Evolutionary conservation across 37 sponge, comb jelly and placozoan genomes (phyloP).

Genomic region (Petrosia ficiformis): DNA sequence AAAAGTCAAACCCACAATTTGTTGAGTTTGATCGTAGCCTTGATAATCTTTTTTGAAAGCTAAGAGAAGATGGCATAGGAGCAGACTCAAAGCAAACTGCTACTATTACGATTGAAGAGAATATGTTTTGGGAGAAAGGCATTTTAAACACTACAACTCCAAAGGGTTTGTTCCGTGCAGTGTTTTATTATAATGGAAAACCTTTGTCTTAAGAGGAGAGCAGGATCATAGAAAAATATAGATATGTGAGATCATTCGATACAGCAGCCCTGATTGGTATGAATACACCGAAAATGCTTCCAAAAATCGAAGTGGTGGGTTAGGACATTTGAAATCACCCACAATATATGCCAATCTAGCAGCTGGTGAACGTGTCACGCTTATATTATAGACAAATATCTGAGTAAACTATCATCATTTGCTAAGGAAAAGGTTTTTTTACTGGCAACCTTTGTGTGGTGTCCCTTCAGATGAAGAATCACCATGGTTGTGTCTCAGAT

Average conservation of each 20-base stretch:
- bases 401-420: slow-evolving; percentile 2
- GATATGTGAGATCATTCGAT: slow-evolving; percentile 4
- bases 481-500: slow-evolving; percentile 28
- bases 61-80: slow-evolving; percentile 2
- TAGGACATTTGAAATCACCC: neutral
- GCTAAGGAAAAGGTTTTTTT: slow-evolving; percentile 7
- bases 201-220: slow-evolving; percentile 6
- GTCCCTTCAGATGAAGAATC: too few species aligned
- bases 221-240: slow-evolving; percentile 20
- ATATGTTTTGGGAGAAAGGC: neutral
- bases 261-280: slow-evolving; percentile 11
- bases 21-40: slow-evolving; percentile 2
- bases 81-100: neutral
- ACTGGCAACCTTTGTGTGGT: too few species aligned
- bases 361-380: slow-evolving; percentile 20
- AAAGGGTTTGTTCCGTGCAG: slow-evolving; percentile 3
- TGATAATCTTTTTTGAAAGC: slow-evolving; percentile 9
- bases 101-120: too few species aligned
- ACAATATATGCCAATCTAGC: slow-evolving; percentile 5
- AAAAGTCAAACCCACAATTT: neutral
- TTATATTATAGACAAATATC: slow-evolving; percentile 8
- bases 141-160: neutral
- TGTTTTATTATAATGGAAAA: slow-evolving; percentile 26
- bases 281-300: slow-evolving; percentile 22
- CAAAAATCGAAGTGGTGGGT: slow-evolving; percentile 19